phyloP scores from a whole-genome alignment of 2,113 vertebrate genomes.

The Ciconia stormi region DNA sequence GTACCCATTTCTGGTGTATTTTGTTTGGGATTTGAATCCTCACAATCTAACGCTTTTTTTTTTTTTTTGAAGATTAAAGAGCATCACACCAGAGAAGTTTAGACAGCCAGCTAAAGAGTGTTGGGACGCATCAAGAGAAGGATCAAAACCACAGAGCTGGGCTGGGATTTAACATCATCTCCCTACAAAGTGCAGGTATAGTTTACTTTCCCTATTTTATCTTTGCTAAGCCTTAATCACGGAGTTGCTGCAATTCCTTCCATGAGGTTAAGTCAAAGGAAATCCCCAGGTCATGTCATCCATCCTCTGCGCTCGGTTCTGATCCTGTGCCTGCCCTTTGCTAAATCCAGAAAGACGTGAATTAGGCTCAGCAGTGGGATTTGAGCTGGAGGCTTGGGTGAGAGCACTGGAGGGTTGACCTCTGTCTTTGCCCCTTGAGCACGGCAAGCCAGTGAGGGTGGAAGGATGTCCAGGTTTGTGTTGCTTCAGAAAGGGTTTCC shows the following conservation, averaged over 20 bases:
- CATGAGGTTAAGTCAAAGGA: background rate
- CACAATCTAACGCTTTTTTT: background rate
- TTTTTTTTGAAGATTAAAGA: background rate
- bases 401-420: background rate
- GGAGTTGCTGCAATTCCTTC: background rate
- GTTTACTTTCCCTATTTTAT: background rate
- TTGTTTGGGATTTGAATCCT: background rate
- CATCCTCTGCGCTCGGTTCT: background rate
- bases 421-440: background rate
- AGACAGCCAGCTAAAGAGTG: background rate
- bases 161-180: background rate
- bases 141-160: background rate
- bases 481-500: background rate
- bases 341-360: background rate
- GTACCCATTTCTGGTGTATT: background rate
- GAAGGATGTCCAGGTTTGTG: background rate
- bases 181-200: accelerated
- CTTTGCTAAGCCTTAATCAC: background rate
- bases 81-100: background rate
- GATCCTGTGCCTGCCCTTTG: background rate
- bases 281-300: background rate
- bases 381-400: background rate
- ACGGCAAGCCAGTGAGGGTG: background rate
- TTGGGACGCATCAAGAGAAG: background rate
- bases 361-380: background rate